phyloP scores from a whole-genome alignment of 2,113 vertebrate genomes.

The Campylomormyrus numenius region DNA sequence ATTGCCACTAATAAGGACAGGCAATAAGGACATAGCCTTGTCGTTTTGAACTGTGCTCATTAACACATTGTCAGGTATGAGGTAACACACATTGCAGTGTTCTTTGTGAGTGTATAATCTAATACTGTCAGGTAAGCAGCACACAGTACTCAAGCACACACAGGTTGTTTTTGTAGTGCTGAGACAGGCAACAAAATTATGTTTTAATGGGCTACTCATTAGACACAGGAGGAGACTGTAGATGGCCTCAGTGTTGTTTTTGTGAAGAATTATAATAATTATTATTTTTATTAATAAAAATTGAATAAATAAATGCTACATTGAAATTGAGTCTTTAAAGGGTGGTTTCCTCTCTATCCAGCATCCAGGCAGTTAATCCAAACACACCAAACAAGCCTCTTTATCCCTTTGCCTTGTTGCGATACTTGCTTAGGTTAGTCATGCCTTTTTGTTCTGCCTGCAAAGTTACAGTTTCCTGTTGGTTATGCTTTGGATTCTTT shows the following conservation, averaged over 20 bases:
- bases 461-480: neutral
- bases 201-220: neutral
- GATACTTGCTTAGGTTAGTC: neutral
- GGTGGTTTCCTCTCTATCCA: neutral
- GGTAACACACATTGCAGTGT: neutral
- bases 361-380: neutral
- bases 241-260: neutral
- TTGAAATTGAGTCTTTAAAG: neutral
- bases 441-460: neutral
- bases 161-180: neutral
- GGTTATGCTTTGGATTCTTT: neutral
- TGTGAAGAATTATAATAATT: neutral
- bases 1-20: slow-evolving; percentile 12
- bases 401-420: neutral
- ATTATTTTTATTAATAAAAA: neutral
- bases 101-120: slow-evolving; percentile 14
- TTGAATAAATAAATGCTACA: neutral
- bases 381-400: neutral
- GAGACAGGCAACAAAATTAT: neutral
- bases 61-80: neutral
- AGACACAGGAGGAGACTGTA: neutral
- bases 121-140: neutral
- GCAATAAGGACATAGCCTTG: neutral
- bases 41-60: slow-evolving; percentile 11
- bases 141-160: neutral